Evolutionary conservation across 1,140 invertebrate genomes (phyloP).

Genomic region (Hyles euphorbiae): DNA sequence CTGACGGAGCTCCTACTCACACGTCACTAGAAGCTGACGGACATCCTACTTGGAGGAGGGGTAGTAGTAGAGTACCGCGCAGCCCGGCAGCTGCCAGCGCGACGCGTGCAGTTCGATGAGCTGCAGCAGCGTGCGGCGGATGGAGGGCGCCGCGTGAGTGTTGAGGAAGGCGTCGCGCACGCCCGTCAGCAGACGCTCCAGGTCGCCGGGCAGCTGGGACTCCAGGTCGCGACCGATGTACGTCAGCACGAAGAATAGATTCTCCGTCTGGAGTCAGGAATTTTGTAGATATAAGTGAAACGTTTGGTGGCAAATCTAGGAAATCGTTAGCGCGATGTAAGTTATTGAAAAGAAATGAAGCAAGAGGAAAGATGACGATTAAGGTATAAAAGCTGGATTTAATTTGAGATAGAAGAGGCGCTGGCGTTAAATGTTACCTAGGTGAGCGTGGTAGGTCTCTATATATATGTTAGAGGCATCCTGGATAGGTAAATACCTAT

Average conservation of each 20-base stretch:
- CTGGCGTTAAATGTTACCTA: too few relatives aligned
- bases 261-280: conserved; percentile 82
- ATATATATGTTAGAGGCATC: too few relatives aligned
- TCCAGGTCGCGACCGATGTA: conserved; percentile 91
- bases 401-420: too few relatives aligned
- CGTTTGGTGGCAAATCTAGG: neutral
- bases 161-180: conserved; percentile 91
- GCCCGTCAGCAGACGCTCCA: conserved; percentile 84
- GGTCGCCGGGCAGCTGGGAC: conserved; percentile 84
- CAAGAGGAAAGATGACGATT: too few relatives aligned
- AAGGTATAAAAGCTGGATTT: too few relatives aligned
- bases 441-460: too few relatives aligned
- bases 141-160: conserved; percentile 79
- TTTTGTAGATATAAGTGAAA: neutral
- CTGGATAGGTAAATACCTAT: too few relatives aligned
- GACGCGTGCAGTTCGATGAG: conserved; percentile 92
- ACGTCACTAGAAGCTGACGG: too few relatives aligned
- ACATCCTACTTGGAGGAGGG: conserved; percentile 77
- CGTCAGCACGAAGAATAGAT: conserved; percentile 90
- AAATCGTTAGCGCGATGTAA: too few relatives aligned
- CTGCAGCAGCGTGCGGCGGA: conserved; percentile 89
- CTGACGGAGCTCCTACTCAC: too few relatives aligned
- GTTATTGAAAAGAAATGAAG: too few relatives aligned
- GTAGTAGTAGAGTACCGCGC: conserved; percentile 93
- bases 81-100: conserved; percentile 91